Evolutionary conservation across 2,113 vertebrate species (phyloP), one percentile per base, ranked within the genome.

Genomic region (Nyctibius bracteatus): DNA sequence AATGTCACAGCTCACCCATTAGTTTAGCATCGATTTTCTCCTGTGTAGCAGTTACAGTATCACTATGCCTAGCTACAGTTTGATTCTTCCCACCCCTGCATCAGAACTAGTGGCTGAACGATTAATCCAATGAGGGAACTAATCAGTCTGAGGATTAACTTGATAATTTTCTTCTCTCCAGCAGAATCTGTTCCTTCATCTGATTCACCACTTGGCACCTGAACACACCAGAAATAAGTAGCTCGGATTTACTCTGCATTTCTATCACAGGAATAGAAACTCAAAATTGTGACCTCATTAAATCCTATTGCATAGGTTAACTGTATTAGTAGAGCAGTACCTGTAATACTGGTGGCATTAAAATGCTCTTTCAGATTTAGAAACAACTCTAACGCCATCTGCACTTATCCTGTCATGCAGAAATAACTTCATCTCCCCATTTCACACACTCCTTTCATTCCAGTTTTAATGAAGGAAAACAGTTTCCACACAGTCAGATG

Each of bases 301-400:
- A 97, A 91, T 83, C 71, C 72, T 83, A 39, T 24, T 70, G 82
- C 59, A 92, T 83, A 88, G 79, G 80, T 88, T 96, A 88, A 94
- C 79, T 92, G 86, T 54, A 81, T 92, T 93, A 86, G 58, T 46
- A 88, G 75, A 88, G 41, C 46, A 81, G 22, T 43, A 72, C 35
- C 80, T 92, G 33, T 33, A 95, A 88, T 58, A 54, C 31, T 88
- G 41, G 68, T 74, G 88, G 80, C 82, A 94, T 97, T 94, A 93
- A 96, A 92, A 88, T 58, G 80, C 55, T 92, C 80, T 90, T 95
- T 96, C 86, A 54, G 15, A 93, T 93, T 92, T 88, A 88, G 75
- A 71, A 95, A 58, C 13, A 70, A 51, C 49, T 82, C 31, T n/a
- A n/a, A n/a, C n/a, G n/a, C n/a, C 73, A 91, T 91, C 85, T 78